A percentile compares a stretch with the other conserved stretches of the same genome.
These are phyloP conservation scores for Trichomalopsis sarcophagae DNA, from an alignment of 1,140 invertebrate genomes.

Conservation along the genomic window DNA sequence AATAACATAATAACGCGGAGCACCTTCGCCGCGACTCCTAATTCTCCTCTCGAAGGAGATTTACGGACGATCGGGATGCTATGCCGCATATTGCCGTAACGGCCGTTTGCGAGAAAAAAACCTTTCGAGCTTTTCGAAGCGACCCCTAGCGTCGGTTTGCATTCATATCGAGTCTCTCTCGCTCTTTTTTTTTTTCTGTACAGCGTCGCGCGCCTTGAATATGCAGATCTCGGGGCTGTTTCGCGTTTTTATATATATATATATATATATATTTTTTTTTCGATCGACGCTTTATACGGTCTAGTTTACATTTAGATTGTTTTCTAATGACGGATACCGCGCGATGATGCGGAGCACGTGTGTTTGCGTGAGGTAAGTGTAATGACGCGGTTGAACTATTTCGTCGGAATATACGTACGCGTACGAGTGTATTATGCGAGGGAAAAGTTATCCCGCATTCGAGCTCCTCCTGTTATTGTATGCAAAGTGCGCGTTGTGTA, in stretches of 20 bases:
- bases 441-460: background rate
- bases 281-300: background rate
- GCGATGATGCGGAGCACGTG: too few species aligned
- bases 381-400: background rate
- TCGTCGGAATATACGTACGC: background rate
- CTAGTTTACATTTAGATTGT: constrained; percentile 21
- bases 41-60: background rate
- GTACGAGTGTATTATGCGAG: background rate
- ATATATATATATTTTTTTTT: constrained; percentile 3
- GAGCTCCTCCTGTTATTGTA: constrained; percentile 11
- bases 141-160: background rate
- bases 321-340: background rate
- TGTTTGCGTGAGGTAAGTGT: too few species aligned
- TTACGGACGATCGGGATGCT: background rate
- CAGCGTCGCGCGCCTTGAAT: background rate
- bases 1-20: constrained; percentile 2
- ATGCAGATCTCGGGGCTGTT: constrained; percentile 11
- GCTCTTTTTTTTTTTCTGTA: background rate
- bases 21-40: background rate
- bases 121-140: constrained; percentile 16
- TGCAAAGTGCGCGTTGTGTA: constrained; percentile 35
- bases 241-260: constrained; percentile 14
- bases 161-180: constrained; percentile 27
- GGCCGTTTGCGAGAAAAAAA: background rate
- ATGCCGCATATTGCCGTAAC: background rate